A percentile compares a stretch with the other conserved stretches of the same genome.
Evolutionary conservation across 1,140 invertebrate species (phyloP).

Genomic region (Hesperophylax magnus): DNA sequence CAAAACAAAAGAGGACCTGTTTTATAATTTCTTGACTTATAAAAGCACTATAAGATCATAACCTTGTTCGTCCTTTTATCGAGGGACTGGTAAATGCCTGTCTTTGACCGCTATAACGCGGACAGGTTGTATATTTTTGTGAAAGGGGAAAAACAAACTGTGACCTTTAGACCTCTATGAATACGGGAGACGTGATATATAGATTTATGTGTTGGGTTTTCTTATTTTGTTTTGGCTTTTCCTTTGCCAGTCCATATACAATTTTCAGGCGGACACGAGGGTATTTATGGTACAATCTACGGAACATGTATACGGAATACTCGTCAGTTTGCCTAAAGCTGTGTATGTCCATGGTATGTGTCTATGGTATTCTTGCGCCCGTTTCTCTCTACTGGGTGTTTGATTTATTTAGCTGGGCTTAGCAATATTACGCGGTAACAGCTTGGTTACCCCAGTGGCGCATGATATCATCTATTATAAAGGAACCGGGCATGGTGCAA

Average conservation of each 20-base stretch:
- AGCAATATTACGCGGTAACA: constrained; percentile 7
- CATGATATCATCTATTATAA: too few species aligned
- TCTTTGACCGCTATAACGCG: too few species aligned
- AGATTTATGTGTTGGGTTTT: constrained; percentile 6
- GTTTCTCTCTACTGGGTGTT: background rate
- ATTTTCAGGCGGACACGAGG: background rate
- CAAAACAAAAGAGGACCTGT: too few species aligned
- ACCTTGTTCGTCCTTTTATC: too few species aligned
- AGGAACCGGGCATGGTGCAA: too few species aligned
- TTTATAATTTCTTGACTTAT: too few species aligned
- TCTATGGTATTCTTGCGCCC: constrained; percentile 4
- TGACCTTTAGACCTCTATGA: constrained; percentile 27
- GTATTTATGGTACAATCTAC: too few species aligned
- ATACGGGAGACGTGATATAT: constrained; percentile 12
- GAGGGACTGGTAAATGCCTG: too few species aligned
- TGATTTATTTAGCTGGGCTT: background rate
- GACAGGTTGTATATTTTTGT: too few species aligned
- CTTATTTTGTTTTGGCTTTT: constrained; percentile 1
- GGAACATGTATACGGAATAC: too few species aligned
- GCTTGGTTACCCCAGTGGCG: background rate
- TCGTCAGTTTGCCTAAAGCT: too few species aligned
- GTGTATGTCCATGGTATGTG: background rate
- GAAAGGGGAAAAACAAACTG: constrained; percentile 10
- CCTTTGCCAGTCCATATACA: constrained; percentile 8
- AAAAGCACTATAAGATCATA: too few species aligned